Percentiles rank a stretch among this genome's conserved stretches.
phyloP scores from a whole-genome alignment of 2,113 vertebrate species.

The Vulpes ferrilata region DNA sequence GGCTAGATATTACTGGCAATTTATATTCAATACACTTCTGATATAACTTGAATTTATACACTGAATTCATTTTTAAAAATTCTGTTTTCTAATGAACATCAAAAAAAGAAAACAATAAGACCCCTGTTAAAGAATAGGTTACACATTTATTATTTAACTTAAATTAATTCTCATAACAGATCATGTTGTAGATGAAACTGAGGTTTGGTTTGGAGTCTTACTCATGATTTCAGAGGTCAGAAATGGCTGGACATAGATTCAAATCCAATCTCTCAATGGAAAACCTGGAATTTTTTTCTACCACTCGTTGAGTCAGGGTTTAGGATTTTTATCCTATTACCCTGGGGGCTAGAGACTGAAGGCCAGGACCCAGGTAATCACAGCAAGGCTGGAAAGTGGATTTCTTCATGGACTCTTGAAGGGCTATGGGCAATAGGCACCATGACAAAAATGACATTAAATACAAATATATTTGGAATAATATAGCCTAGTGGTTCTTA shows the following conservation, averaged over 20 bases:
- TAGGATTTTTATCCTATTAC: background rate
- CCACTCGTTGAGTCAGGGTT: background rate
- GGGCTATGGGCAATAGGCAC: background rate
- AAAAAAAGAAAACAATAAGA: background rate
- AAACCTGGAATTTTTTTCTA: background rate
- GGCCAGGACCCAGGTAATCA: background rate
- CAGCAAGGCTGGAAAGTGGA: background rate
- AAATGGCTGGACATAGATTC: background rate
- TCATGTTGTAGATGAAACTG: background rate
- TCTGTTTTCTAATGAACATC: constrained; percentile 17
- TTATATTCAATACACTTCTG: constrained; percentile 1
- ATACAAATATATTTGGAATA: background rate
- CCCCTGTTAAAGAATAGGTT: background rate
- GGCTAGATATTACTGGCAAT: background rate
- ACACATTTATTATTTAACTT: background rate
- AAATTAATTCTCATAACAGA: constrained; percentile 10
- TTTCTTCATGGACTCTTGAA: background rate
- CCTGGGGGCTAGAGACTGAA: background rate
- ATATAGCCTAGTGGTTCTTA: background rate
- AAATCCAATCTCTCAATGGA: background rate
- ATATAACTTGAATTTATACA: constrained; percentile 25
- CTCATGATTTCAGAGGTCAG: background rate
- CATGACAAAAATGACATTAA: background rate
- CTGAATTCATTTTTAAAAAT: background rate
- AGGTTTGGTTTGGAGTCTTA: background rate